Percentiles rank a stretch among this genome's conserved stretches.
Evolutionary conservation across 2,113 vertebrate genomes (phyloP).

Genomic region (Halichoerus grypus): DNA sequence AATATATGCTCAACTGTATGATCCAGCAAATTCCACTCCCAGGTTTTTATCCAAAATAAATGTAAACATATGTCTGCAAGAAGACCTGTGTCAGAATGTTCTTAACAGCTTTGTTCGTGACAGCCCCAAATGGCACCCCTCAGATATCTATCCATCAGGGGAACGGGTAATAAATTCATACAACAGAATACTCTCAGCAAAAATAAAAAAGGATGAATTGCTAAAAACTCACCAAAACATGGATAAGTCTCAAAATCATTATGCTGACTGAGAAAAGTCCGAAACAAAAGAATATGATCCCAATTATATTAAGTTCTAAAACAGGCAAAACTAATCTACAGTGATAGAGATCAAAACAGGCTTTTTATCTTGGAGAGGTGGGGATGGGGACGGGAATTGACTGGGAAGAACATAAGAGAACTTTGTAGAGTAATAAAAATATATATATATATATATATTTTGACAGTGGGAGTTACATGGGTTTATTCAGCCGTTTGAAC

Average conservation of each 20-base stretch:
- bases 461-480: not conserved
- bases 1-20: not conserved
- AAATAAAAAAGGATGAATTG: not conserved
- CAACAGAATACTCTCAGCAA: not conserved
- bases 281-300: not conserved
- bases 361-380: not conserved
- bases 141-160: not conserved
- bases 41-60: constrained; percentile 12
- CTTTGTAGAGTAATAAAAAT: not conserved
- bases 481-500: not conserved
- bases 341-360: not conserved
- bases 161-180: not conserved
- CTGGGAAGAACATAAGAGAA: not conserved
- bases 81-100: not conserved
- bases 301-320: constrained; percentile 9
- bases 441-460: too few species aligned
- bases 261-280: not conserved
- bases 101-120: not conserved
- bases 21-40: not conserved
- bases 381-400: accelerated
- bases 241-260: constrained; percentile 7
- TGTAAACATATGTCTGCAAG: not conserved
- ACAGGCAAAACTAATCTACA: constrained; percentile 11
- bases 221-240: not conserved
- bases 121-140: not conserved